Evolutionary conservation across 2,797 vertebrate species (phyloP), one percentile per base, ranked within the genome.

Genomic region (Borostomias antarcticus): DNA sequence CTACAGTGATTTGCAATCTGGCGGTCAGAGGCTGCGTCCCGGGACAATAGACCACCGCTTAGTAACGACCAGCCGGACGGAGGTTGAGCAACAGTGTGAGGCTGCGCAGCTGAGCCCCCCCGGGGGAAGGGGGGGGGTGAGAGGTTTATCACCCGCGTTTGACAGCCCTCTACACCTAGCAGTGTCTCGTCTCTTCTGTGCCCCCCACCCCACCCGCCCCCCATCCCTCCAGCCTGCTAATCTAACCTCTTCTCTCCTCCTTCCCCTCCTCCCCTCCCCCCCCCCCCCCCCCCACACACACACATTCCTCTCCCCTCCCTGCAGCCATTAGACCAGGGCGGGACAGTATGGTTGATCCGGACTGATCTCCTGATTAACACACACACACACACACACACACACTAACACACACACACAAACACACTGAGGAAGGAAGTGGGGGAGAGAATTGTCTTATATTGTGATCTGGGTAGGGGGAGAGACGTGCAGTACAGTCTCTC

Each of bases 291-390:
- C 33, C 26, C 32, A 21, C 40, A 19, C 26, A 66, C 61, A 58
- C 62, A 53, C 17, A 50, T 64, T 78, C 62, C 61, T 68, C 13
- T 63, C 40, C 45, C 64, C 17, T 43, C 15, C 37, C 57, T 21
- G 25, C 52, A 62, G 33, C 66, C 64, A 74, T 78, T 74, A 76
- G 26, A 71, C 54, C 68, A 72, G 70, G 77, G 77, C 72, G 77
- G 75, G 58, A 73, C 66, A 66, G 17, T 19, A 30, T 43, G 65
- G 56, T 62, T 26, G n/a, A n/a, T n/a, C 5, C 54, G 45, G 48
- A 62, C 66, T 62, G 66, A 72, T 67, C 64, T 64, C 47, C 67
- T 64, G 70, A 78, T 79, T 72, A 71, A 48, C 66, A 51, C 21
- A n/a, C 15, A 48, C 63, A 58, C 75, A 17, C 29, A 40, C 32